phyloP scores from a whole-genome alignment of 2,797 vertebrate genomes.

The Basileuterus tristriatus region DNA sequence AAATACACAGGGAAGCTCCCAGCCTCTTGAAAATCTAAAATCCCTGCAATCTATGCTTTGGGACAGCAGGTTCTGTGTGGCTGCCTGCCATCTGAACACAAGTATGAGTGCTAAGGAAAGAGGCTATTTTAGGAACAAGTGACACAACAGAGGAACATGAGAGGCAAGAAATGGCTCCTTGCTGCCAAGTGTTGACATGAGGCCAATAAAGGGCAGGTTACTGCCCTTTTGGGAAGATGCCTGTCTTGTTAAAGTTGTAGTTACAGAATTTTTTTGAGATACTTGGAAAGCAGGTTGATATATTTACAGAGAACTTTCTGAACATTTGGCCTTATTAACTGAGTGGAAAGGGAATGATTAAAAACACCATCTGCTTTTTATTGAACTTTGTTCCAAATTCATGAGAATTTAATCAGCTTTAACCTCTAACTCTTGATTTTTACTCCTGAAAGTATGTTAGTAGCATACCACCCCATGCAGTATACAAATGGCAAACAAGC shows the following conservation, averaged over 20 bases:
- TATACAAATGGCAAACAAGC: not conserved
- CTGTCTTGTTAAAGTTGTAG: not conserved
- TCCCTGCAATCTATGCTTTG: not conserved
- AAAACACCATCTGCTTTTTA: conserved; percentile 31
- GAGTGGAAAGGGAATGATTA: not conserved
- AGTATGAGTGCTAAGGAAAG: not conserved
- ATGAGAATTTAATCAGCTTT: conserved; percentile 9
- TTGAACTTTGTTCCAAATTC: not conserved
- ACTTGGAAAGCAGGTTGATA: not conserved
- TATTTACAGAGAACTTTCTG: conserved; percentile 16
- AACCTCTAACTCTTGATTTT: not conserved
- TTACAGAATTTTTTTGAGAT: not conserved
- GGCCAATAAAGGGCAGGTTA: not conserved
- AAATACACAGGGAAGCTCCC: not conserved
- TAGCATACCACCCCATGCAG: not conserved
- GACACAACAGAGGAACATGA: not conserved
- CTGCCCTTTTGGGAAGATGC: not conserved
- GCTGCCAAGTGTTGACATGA: conserved; percentile 6
- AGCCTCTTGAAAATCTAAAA: not conserved
- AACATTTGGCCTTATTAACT: not conserved
- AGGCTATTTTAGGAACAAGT: conserved; percentile 32
- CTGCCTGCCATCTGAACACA: not conserved
- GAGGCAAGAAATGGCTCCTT: not conserved
- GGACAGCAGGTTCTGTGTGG: not conserved
- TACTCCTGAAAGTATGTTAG: not conserved